phyloP scores from a whole-genome alignment of 2,888 invertebrate species.

The Tricholauxania praeusta region DNA sequence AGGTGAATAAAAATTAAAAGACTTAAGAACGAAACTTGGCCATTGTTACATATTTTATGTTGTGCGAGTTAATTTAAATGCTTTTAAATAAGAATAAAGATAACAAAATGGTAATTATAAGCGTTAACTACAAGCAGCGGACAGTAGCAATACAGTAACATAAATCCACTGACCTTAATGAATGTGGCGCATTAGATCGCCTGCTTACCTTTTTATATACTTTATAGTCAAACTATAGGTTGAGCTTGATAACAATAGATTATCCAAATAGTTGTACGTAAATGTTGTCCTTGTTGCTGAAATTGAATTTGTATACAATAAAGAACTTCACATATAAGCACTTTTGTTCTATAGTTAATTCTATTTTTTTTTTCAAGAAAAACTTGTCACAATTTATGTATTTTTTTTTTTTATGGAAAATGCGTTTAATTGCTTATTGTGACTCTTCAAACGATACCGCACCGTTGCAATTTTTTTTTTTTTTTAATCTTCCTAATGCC shows the following conservation, averaged over 20 bases:
- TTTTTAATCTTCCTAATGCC: slow-evolving; percentile 8
- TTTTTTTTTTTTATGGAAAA: neutral
- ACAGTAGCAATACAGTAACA: neutral
- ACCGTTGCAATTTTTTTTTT: slow-evolving; percentile 20
- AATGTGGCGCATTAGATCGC: slow-evolving; percentile 15
- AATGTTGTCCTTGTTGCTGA: too few relatives aligned
- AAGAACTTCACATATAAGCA: slow-evolving; percentile 39
- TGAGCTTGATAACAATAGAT: too few relatives aligned
- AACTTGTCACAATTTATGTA: neutral
- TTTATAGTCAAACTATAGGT: neutral
- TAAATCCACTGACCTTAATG: slow-evolving; percentile 41
- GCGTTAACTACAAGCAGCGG: neutral
- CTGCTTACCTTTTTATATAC: slow-evolving; percentile 33
- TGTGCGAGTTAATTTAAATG: slow-evolving; percentile 23
- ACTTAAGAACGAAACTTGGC: slow-evolving; percentile 47
- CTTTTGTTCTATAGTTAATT: slow-evolving; percentile 1
- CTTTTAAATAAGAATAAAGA: neutral
- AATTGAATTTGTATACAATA: too few relatives aligned
- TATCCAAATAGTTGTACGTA: too few relatives aligned
- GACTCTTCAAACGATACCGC: neutral
- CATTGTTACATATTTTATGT: slow-evolving; percentile 37
- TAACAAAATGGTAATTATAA: slow-evolving; percentile 5
- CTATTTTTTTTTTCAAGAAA: neutral
- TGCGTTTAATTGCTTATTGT: neutral
- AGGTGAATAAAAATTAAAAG: slow-evolving; percentile 43